phyloP scores from a whole-genome alignment of 2,797 vertebrate species.

The Coendou prehensilis region DNA sequence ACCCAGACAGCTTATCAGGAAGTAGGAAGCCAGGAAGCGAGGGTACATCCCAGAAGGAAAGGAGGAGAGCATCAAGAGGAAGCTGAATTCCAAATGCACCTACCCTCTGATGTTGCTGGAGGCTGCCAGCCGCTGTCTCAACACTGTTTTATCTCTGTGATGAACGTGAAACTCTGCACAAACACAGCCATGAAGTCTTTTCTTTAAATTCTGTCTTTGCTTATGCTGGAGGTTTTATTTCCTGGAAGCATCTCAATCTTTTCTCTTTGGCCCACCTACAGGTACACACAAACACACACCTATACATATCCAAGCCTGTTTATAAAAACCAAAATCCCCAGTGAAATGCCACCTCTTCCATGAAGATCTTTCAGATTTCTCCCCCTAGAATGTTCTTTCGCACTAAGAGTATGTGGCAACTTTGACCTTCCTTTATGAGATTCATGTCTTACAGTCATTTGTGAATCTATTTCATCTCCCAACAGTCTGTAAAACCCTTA shows the following conservation, averaged over 20 bases:
- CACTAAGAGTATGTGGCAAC: neutral
- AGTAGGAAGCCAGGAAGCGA: neutral
- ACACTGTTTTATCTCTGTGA: neutral
- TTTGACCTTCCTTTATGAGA: neutral
- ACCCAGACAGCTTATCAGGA: neutral
- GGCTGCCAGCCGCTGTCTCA: neutral
- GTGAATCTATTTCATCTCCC: neutral
- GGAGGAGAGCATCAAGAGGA: neutral
- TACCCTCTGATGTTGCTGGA: no score
- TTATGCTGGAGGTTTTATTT: neutral
- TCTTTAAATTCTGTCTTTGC: neutral
- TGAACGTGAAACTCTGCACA: neutral
- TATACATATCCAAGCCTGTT: neutral
- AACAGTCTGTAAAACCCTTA: neutral
- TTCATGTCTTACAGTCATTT: neutral
- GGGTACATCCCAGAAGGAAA: neutral
- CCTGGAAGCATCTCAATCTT: neutral
- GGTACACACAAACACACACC: neutral
- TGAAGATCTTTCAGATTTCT: neutral
- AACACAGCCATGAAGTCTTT: neutral
- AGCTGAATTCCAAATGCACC: neutral
- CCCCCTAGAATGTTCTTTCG: neutral
- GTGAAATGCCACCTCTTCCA: conserved; percentile 30
- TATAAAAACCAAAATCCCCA: conserved; percentile 22
- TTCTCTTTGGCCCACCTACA: neutral